phyloP scores from a whole-genome alignment of 1,140 invertebrate genomes.

The Drosophila sp. region DNA sequence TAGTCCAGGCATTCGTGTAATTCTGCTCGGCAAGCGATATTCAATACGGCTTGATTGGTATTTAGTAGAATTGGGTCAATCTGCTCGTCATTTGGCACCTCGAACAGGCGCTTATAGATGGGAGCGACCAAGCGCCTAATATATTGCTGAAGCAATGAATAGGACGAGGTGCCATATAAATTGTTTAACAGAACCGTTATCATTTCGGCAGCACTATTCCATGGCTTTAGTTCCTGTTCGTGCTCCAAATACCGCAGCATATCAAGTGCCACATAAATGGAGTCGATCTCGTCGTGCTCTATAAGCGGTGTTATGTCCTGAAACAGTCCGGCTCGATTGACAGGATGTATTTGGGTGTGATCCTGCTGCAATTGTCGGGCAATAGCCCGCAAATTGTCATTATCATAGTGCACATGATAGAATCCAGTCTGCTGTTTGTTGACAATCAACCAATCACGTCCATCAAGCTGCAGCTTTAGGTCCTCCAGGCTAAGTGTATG shows the following conservation, averaged over 20 bases:
- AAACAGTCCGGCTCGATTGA: constrained; percentile 87
- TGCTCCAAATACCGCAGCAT: constrained; percentile 86
- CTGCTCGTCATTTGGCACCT: neutral
- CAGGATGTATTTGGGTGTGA: constrained; percentile 84
- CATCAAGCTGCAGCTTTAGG: constrained; percentile 51
- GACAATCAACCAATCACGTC: constrained; percentile 85
- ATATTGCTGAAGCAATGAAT: constrained; percentile 82
- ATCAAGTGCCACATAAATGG: constrained; percentile 71
- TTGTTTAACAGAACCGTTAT: constrained; percentile 47
- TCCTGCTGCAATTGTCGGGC: constrained; percentile 83
- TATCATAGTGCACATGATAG: constrained; percentile 87
- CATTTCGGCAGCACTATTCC: constrained; percentile 82
- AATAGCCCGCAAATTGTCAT: constrained; percentile 84
- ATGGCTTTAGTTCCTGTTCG: constrained; percentile 85
- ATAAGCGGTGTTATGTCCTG: constrained; percentile 84
- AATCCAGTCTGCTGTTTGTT: constrained; percentile 87
- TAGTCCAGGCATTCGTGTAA: constrained; percentile 65
- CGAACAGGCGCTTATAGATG: constrained; percentile 58
- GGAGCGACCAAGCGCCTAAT: constrained; percentile 58
- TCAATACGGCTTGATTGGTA: constrained; percentile 30
- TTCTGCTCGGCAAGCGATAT: constrained; percentile 62
- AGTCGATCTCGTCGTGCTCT: constrained; percentile 77
- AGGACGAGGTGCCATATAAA: constrained; percentile 67
- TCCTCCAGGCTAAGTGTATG: constrained; percentile 53
- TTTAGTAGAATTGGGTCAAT: constrained; percentile 13